Evolutionary conservation across 1,140 invertebrate genomes (phyloP).

Genomic region (Tetramorium alpestre): DNA sequence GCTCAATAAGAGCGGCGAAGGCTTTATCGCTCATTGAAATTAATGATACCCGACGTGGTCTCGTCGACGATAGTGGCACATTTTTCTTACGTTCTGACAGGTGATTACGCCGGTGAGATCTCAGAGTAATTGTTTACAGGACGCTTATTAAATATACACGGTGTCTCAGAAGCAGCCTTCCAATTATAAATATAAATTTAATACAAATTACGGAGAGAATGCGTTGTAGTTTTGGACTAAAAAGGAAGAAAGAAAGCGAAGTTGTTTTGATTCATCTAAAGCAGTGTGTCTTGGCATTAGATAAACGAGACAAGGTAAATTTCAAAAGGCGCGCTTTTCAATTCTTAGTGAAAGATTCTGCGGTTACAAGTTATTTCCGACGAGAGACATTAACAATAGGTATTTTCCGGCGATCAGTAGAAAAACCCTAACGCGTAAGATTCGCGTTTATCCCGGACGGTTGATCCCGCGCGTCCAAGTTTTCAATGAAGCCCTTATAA

Average conservation of each 20-base stretch:
- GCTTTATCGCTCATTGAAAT: constrained; percentile 61
- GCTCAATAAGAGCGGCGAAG: constrained; percentile 61
- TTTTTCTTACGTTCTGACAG: constrained; percentile 55
- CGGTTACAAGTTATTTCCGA: neutral
- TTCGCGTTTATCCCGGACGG: neutral
- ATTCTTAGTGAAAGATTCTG: neutral
- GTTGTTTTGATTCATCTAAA: neutral
- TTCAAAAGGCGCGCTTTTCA: neutral
- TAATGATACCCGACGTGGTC: constrained; percentile 58
- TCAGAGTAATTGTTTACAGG: constrained; percentile 55
- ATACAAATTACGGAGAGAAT: neutral
- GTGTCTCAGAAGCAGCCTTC: constrained; percentile 41
- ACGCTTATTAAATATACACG: constrained; percentile 56
- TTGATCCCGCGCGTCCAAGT: constrained; percentile 54
- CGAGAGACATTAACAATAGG: neutral
- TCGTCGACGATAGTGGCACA: constrained; percentile 57
- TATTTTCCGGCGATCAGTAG: neutral
- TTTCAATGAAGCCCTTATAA: constrained; percentile 81
- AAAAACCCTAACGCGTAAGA: constrained; percentile 15
- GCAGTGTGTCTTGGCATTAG: neutral
- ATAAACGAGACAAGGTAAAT: neutral
- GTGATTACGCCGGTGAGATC: constrained; percentile 55
- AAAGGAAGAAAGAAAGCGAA: neutral
- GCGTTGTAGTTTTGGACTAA: neutral
- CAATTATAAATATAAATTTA: constrained; percentile 1